phyloP scores from a whole-genome alignment of 2,113 vertebrate species.

The Rhynchopsitta pachyrhyncha region DNA sequence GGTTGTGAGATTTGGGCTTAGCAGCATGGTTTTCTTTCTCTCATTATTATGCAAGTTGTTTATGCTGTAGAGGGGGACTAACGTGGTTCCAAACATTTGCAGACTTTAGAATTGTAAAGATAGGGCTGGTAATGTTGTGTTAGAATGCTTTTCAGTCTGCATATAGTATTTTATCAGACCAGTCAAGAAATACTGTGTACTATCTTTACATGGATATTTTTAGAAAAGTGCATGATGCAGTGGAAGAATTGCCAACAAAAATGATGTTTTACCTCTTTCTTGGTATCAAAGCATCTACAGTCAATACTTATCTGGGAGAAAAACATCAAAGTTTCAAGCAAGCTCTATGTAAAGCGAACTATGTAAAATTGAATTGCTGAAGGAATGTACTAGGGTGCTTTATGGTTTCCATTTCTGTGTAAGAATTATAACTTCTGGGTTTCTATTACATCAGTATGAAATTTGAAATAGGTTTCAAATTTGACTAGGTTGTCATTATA shows the following conservation, averaged over 20 bases:
- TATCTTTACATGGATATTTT: neutral
- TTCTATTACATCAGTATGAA: neutral
- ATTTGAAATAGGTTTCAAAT: neutral
- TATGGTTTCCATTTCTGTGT: neutral
- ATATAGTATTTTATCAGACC: neutral
- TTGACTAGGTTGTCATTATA: neutral
- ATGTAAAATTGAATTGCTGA: neutral
- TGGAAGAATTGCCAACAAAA: neutral
- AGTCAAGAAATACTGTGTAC: neutral
- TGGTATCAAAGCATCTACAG: neutral
- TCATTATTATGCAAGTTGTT: neutral
- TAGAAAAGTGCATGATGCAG: neutral
- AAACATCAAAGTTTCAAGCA: neutral
- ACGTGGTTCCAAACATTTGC: neutral
- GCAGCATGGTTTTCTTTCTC: neutral
- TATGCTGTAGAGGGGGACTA: neutral
- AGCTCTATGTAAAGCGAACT: neutral
- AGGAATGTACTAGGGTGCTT: neutral
- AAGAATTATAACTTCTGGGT: neutral
- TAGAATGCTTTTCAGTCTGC: neutral
- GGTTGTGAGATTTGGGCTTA: neutral
- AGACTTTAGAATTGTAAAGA: neutral
- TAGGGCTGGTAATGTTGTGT: neutral
- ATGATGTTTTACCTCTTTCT: neutral
- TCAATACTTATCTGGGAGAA: neutral